Percentiles rank a stretch among this genome's conserved stretches.
phyloP scores from a whole-genome alignment of 53 echinoderm and acorn worm species.

The Hippasteria phrygiana region DNA sequence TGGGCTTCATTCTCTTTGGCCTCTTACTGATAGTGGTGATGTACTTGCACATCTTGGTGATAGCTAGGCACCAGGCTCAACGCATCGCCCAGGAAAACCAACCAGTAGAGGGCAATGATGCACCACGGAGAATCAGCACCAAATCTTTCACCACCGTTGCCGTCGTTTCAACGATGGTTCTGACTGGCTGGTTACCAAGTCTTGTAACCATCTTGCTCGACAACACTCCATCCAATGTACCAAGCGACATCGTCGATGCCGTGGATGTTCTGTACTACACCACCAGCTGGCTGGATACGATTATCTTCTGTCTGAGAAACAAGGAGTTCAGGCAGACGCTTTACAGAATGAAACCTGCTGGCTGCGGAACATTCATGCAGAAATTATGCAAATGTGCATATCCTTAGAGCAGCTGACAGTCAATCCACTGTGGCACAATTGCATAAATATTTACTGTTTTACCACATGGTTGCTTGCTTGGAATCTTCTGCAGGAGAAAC shows the following conservation, averaged over 20 bases:
- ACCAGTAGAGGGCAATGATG: background rate
- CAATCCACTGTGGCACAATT: too few relatives aligned
- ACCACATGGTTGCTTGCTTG: too few relatives aligned
- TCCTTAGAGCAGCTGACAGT: too few relatives aligned
- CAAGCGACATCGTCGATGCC: background rate
- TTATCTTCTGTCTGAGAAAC: slow-evolving; percentile 12
- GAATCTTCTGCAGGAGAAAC: too few relatives aligned
- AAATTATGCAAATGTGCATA: too few relatives aligned
- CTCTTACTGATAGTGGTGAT: background rate
- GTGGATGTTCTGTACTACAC: background rate
- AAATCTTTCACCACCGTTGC: slow-evolving; percentile 12
- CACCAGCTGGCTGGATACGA: background rate
- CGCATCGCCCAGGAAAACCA: slow-evolving; percentile 27
- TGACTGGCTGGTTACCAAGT: background rate
- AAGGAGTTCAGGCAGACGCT: slow-evolving; percentile 17
- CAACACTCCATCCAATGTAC: background rate
- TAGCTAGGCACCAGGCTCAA: slow-evolving; percentile 37
- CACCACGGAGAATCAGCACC: background rate
- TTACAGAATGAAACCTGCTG: background rate
- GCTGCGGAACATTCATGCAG: background rate
- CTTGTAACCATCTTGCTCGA: background rate
- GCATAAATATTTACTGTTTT: too few relatives aligned
- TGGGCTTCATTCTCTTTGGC: background rate
- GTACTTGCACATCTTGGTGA: slow-evolving; percentile 38
- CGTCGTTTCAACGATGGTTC: background rate